Conservation (phyloP, 2,113 vertebrate genomes). For the Anthoscopus minutus region DNA sequence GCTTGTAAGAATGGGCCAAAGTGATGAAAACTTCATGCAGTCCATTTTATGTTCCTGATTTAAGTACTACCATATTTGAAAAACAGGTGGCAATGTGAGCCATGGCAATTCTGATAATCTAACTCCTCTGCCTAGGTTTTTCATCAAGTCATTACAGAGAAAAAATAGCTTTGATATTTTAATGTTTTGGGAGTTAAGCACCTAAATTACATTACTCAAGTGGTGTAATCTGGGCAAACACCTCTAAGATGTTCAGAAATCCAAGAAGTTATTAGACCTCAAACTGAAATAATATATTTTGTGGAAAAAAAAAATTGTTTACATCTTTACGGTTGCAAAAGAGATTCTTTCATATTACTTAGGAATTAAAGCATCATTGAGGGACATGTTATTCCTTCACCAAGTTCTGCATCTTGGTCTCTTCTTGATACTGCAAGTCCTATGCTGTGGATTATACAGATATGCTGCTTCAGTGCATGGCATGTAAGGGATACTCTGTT, state of each 20-base stretch:
- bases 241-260: background rate
- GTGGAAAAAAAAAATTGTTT: background rate
- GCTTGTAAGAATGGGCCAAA: background rate
- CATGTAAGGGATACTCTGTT: background rate
- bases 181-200: background rate
- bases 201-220: background rate
- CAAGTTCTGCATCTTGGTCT: background rate
- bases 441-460: background rate
- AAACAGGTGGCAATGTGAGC: background rate
- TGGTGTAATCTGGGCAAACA: background rate
- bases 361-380: background rate
- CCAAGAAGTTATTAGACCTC: background rate
- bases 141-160: background rate
- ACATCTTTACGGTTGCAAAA: background rate
- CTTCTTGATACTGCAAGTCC: background rate
- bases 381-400: background rate
- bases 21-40: background rate
- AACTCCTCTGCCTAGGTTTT: background rate
- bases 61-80: background rate
- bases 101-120: background rate
- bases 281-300: background rate
- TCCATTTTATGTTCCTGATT: background rate
- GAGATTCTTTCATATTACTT: background rate
- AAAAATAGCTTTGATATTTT: background rate
- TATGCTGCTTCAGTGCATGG: background rate